These are phyloP conservation scores for Hypomesus transpacificus DNA, from an alignment of 2,113 vertebrate genomes.

Conservation along the genomic window DNA sequence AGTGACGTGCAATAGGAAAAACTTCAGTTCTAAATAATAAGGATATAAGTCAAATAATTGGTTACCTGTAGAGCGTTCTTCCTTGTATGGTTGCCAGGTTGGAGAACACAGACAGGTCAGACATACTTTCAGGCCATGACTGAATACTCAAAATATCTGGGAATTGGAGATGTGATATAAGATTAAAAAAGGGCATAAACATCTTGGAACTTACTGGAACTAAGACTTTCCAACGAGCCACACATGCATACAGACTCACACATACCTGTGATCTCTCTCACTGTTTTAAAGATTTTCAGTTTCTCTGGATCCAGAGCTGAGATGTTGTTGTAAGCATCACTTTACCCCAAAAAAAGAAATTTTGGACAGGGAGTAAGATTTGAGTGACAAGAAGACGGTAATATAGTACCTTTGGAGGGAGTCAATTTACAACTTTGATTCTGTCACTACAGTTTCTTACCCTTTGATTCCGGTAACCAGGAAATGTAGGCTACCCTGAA, in stretches of 20 bases:
- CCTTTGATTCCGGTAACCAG: constrained; percentile 86
- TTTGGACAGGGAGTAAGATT: neutral
- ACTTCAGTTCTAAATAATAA: constrained; percentile 10
- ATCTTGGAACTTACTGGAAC: neutral
- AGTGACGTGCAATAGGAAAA: neutral
- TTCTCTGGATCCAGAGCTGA: constrained; percentile 85
- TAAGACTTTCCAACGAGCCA: neutral
- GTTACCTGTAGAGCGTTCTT: constrained; percentile 84
- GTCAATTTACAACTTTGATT: neutral
- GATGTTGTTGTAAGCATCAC: constrained; percentile 70
- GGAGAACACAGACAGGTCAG: constrained; percentile 91
- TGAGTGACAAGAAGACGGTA: neutral
- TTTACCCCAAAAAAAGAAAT: constrained; percentile 37
- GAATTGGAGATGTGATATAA: constrained; percentile 26
- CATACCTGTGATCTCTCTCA: constrained; percentile 87
- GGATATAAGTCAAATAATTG: neutral
- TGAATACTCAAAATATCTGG: constrained; percentile 87
- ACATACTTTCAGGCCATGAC: constrained; percentile 87
- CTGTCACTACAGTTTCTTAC: constrained; percentile 62
- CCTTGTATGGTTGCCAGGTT: constrained; percentile 89
- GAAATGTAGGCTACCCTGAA: constrained; percentile 88
- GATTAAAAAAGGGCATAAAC: neutral
- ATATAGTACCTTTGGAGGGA: neutral
- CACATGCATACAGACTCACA: constrained; percentile 12
- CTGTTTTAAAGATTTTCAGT: constrained; percentile 85